Evolutionary conservation across 2,797 vertebrate species (phyloP), one percentile per base, ranked within the genome.

Genomic region (Dicrostonyx torquatus): DNA sequence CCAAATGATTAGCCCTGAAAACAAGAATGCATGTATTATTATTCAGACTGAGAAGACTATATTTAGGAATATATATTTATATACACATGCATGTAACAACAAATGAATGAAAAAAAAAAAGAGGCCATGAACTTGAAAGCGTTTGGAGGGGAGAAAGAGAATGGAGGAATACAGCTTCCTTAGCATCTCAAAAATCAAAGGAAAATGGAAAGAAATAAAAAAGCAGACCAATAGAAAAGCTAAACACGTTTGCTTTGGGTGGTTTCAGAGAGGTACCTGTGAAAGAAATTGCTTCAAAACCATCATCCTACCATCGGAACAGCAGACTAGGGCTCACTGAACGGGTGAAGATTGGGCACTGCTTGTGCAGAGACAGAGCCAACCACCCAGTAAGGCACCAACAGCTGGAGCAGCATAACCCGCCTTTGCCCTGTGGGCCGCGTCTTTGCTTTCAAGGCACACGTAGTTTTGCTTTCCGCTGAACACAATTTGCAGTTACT

Each of bases 221-320:
- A 80, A 90, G 20, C 20, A 72, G 40, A 48, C 64, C 45, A 45
- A 48, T 7, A 34, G 40, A 66, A 18, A 17, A 0, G 0, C 50
- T 90, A 68, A 22, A 58, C 53, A 20, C 58, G 48, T 93, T 95
- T 94, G 84, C 91, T 93, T 94, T 64, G 76, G 84, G 78, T 84
- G 79, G 17, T 72, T 96, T 94, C 94, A 87, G 68, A 95, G 4
- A 64, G 92, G 94, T 92, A 95, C 4, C 53, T 93, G n/a, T 87
- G 70, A 85, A 96, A 95, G 82, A 95, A 96, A 94, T 96, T 95
- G 89, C 83, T 96, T 96, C 91, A 62, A 94, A 97, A 90, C 68
- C 91, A 62, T 90, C 60, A 40, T 29, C 91, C 48, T 64, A 93
- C 93, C 94, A 92, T 90, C 80, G 95, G 82, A 94, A 88, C 62